These are phyloP conservation scores for Limanda limanda DNA, from an alignment of 2,113 vertebrate species.

Conservation along the genomic window DNA sequence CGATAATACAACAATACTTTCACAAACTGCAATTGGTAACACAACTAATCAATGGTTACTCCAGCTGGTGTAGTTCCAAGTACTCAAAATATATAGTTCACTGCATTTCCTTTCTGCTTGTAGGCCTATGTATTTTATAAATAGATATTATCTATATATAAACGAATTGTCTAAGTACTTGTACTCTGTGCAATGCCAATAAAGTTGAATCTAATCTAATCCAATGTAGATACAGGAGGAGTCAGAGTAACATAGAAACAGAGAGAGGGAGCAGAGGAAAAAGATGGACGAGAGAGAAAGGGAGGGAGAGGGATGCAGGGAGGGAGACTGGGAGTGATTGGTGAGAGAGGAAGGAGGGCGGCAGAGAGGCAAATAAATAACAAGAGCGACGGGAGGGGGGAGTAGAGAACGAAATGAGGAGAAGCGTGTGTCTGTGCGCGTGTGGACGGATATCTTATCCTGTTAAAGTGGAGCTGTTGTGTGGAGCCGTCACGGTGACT, in stretches of 20 bases:
- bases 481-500: not conserved
- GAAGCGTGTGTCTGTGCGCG: not conserved
- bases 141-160: no score
- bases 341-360: not conserved
- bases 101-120: no score
- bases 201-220: no score
- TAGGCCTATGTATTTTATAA: no score
- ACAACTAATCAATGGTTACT: no score
- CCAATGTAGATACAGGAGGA: not conserved
- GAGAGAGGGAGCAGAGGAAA: not conserved
- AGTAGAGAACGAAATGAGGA: not conserved
- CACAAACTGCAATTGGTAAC: not conserved
- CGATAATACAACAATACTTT: not conserved
- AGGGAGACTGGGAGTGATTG: not conserved
- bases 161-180: no score
- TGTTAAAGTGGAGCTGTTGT: not conserved
- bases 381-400: not conserved
- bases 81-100: no score
- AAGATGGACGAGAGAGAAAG: not conserved
- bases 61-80: no score
- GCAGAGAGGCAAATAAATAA: not conserved
- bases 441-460: not conserved
- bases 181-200: no score
- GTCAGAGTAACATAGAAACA: not conserved
- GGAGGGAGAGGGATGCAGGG: not conserved